Conservation (phyloP, 1,140 invertebrate genomes). For the Bicyclus anynana region DNA sequence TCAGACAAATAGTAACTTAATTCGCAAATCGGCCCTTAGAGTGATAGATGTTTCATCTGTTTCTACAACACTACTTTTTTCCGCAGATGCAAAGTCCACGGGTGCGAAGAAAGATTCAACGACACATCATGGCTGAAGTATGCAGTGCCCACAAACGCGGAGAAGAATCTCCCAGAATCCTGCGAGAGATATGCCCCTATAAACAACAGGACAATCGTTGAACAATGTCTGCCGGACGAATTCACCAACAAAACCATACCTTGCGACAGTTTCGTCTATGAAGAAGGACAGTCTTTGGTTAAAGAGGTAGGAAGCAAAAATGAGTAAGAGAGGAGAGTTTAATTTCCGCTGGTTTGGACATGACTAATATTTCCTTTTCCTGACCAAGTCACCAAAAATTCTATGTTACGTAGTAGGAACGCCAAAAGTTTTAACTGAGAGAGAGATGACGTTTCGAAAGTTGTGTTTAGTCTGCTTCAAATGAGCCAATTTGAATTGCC, state of each 20-base stretch:
- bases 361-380: too few relatives aligned
- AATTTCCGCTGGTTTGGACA: too few relatives aligned
- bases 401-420: too few relatives aligned
- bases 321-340: too few relatives aligned
- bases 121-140: slow-evolving; percentile 62
- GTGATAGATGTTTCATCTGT: too few relatives aligned
- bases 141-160: slow-evolving; percentile 43
- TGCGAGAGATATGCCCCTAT: slow-evolving; percentile 42
- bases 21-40: too few relatives aligned
- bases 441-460: too few relatives aligned
- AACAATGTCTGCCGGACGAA: slow-evolving; percentile 42
- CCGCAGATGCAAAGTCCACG: slow-evolving; percentile 54
- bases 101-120: slow-evolving; percentile 62
- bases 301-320: slow-evolving; percentile 46
- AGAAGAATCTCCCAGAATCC: slow-evolving; percentile 29
- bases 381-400: too few relatives aligned
- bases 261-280: slow-evolving; percentile 54
- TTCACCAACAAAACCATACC: slow-evolving; percentile 47
- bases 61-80: neutral
- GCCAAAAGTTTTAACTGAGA: too few relatives aligned
- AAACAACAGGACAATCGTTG: slow-evolving; percentile 25
- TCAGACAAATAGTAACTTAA: too few relatives aligned
- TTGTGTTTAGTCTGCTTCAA: too few relatives aligned
- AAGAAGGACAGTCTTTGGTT: slow-evolving; percentile 48
- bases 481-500: too few relatives aligned